Evolutionary conservation across 1,140 invertebrate genomes (phyloP), one percentile per base, ranked within the genome.

Genomic region (Philopotamus ludificatus): DNA sequence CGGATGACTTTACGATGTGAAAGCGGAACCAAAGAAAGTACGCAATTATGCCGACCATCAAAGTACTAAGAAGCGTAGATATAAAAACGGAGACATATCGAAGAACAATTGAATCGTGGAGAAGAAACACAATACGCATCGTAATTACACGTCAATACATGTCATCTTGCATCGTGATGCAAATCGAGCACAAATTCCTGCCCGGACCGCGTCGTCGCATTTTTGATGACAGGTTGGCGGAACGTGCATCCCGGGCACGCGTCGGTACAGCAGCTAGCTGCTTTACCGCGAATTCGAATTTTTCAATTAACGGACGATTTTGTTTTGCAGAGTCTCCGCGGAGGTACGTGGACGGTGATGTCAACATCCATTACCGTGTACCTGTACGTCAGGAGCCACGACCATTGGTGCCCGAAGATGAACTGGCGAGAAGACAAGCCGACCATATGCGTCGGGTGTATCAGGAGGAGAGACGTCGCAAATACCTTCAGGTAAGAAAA

Each of bases 291-390:
- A 39, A 39, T 8, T 8, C 34, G 34, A 8, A 8, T 39, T 8
- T 39, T 39, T 8, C 34, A n/a, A n/a, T n/a, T n/a, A n/a, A n/a
- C n/a, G n/a, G n/a, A n/a, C n/a, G n/a, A n/a, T n/a, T n/a, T n/a
- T n/a, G n/a, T 12, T 20, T 65, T 71, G 20, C 74, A 93, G 92
- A 92, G 83, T 92, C 91, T 66, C 89, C 89, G 44, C 87, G 89
- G 73, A 87, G 89, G 71, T 96, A 94, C 83, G 88, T 92, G 72
- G 91, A 94, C 80, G 89, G 90, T 72, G 91, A 95, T 79, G 93
- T 96, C 73, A 96, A 93, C 73, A 93, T 96, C 75, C 93, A 95
- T 78, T 96, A 94, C 84, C 85, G 88, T 74, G 91, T 87, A 45
- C 93, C 93, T 41, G 87, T 95, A 57, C 83, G 92, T 65, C 85